Base-by-base conservation (phyloP, 2,113 vertebrate genomes). In the Lepus europaeus region DNA sequence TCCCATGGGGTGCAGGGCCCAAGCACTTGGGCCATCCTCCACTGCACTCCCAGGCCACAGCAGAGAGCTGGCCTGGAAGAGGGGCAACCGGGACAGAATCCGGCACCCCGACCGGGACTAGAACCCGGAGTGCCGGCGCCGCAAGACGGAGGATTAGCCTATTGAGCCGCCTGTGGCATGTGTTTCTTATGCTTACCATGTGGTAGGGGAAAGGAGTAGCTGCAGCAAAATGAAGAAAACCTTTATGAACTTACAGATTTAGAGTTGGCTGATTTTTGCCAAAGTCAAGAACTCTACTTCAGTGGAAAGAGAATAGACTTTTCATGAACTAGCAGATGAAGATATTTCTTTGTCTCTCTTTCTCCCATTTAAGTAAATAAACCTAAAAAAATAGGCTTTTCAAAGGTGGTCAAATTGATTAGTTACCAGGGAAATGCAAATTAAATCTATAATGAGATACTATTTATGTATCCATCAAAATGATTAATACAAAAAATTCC, bases 391-490 rank as follows among this genome's bases (percentile, higher is more conserved):
- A 45, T 45, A 6, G 45, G 45, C 45, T 45, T 45, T 45, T 51
- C 45, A 84, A n/a, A 84, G 45, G 6, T 93, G 23, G 59, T 76
- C 51, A 85, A 85, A 90, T 27, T 36, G 1, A 59, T 82, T 72
- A 83, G 27, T 79, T n/a, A 73, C 73, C 11, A 90, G 25, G 45
- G 10, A 90, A 88, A 88, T 39, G 8, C 19, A 83, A 81, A 78
- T 63, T 87, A 78, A 93, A 83, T 36, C 76, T 78, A 56, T n/a
- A 81, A 63, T 27, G 25, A 79, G 29, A 66, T 79, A 84, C 23
- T 20, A 70, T 14, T 80, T 39, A 45, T 16, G 14, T 8, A 59
- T 13, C 51, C n/a, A 81, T 85, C 17, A 85, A 87, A 89, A 91
- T 29, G 49, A 27, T 80, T 93, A 69, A 74, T 74, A 69, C 86